Evolutionary conservation across 2,888 invertebrate genomes (phyloP), one percentile per base, ranked within the genome.

Genomic region (Pammene fasciana): DNA sequence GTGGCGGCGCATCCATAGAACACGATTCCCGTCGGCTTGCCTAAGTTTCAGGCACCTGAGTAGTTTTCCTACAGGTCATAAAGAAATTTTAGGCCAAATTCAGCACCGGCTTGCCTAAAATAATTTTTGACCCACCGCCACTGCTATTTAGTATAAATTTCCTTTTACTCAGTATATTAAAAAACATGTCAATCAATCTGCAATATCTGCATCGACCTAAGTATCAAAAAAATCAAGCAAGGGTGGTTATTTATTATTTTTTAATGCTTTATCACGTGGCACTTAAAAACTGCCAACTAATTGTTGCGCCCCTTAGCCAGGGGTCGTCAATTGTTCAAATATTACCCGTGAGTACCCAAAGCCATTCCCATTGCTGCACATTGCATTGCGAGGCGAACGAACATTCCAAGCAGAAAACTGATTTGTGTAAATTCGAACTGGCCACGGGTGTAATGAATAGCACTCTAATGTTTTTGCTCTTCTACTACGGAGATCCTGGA

Each of bases 201-300:
- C 9, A 38, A 38, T 7, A 38, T 48, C 48, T 48, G 9, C 9
- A 16, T 14, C 48, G 48, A 9, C 5, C 48, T 16, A 16, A 8
- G 18, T 26, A 50, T 13, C 18, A 26, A 18, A 16, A 50, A 50
- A 10, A 48, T 38, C 8, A 48, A 8, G 26, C 26, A 50, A 13
- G 50, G 50, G 50, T 50, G 18, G 10, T 50, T 18, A 11, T 50
- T 50, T 50, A 50, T 50, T 50, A 26, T 50, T 34, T 54, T 54
- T 34, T 54, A 54, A 54, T 54, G 54, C 34, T n/a, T 52, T 34
- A 54, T 54, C 54, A 34, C 54, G 54, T 13, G 34, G 34, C 54
- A 54, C 54, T 54, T 54, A 54, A 54, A 34, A 54, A 54, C 54
- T 54, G 54, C 54, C 54, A 54, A 54, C 54, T 54, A 54, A 54